Conservation (phyloP, 2,113 vertebrate genomes). For the Mohoua ochrocephala region DNA sequence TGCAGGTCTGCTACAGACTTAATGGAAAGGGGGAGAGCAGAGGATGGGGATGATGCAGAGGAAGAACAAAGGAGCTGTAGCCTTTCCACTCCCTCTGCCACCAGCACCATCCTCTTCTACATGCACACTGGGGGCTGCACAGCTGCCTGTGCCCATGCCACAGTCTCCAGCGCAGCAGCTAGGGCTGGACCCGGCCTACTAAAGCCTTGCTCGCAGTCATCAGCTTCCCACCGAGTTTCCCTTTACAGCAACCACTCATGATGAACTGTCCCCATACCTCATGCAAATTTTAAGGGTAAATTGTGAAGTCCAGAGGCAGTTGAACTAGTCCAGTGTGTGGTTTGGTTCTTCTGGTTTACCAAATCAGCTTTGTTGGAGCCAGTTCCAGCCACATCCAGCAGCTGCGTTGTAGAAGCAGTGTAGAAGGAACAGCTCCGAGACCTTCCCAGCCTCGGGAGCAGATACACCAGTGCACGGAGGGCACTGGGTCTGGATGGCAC, state of each 20-base stretch:
- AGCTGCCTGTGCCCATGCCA: fast-evolving
- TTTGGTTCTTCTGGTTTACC: neutral
- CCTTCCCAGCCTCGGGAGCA: neutral
- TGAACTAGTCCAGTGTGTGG: neutral
- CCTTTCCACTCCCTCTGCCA: neutral
- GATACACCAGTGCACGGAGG: fast-evolving
- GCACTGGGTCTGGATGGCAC: neutral
- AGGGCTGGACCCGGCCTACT: neutral
- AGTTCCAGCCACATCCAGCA: neutral
- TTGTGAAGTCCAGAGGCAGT: neutral
- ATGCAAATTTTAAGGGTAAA: neutral
- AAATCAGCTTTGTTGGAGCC: neutral
- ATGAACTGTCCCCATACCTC: neutral
- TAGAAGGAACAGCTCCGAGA: neutral
- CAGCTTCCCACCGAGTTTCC: neutral
- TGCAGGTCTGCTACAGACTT: neutral
- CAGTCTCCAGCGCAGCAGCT: neutral
- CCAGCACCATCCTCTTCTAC: neutral
- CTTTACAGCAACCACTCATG: neutral
- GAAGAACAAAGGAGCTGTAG: neutral
- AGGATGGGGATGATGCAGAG: neutral
- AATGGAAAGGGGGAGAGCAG: neutral
- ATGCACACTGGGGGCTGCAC: neutral
- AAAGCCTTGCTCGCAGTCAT: neutral
- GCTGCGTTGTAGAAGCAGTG: fast-evolving